These are phyloP conservation scores for Neuroterus valhalla DNA, from an alignment of 1,140 invertebrate genomes.

Conservation along the genomic window DNA sequence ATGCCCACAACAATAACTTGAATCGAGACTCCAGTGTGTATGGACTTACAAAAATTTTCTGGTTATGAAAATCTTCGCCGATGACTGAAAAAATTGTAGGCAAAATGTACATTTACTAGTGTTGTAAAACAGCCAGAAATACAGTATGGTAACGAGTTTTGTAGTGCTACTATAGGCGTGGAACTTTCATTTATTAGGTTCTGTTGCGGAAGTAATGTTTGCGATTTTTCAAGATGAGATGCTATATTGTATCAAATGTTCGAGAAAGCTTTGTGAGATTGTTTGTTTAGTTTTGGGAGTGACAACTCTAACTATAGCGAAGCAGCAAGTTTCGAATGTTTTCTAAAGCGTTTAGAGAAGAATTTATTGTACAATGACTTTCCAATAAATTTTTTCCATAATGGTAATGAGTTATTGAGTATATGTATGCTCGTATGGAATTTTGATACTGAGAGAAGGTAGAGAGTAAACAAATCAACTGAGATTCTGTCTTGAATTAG, in stretches of 20 bases:
- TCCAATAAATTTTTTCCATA: not conserved
- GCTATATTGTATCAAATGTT: not conserved
- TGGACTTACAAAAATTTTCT: no score
- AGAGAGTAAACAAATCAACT: no score
- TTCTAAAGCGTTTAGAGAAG: conserved; percentile 3
- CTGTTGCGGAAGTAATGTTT: conserved; percentile 13
- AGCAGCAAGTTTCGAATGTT: conserved; percentile 4
- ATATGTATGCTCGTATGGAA: not conserved
- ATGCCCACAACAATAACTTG: no score
- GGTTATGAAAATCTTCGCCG: not conserved
- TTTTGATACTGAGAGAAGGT: no score
- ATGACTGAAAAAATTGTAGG: not conserved
- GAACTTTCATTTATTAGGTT: not conserved
- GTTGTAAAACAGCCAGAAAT: conserved; percentile 16
- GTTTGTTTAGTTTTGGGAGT: not conserved
- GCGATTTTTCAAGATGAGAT: not conserved
- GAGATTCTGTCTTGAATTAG: no score
- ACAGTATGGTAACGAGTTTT: not conserved
- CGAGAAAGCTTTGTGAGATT: not conserved
- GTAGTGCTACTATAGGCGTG: conserved; percentile 14
- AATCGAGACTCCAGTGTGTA: no score
- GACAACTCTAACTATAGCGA: not conserved
- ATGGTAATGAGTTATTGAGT: not conserved
- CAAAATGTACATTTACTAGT: not conserved
- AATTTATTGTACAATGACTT: not conserved